phyloP scores from a whole-genome alignment of 2,888 invertebrate genomes.

The Syritta pipiens region DNA sequence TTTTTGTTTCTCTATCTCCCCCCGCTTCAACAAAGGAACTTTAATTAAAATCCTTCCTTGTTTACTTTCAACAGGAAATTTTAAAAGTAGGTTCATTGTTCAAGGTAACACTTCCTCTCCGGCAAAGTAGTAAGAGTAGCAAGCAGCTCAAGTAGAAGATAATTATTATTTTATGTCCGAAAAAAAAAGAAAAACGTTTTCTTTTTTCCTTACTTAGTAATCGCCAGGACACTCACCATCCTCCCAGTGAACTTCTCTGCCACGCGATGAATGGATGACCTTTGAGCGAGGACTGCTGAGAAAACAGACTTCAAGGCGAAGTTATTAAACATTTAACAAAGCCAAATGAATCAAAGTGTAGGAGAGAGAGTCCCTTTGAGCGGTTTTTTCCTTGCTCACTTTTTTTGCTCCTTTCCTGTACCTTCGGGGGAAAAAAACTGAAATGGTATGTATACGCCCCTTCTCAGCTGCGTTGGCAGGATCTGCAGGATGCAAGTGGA shows the following conservation, averaged over 20 bases:
- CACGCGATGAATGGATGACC: conserved; percentile 7
- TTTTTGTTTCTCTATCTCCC: conserved; percentile 6
- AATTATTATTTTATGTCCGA: conserved; percentile 12
- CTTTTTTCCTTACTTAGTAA: conserved; percentile 6
- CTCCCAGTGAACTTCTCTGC: conserved; percentile 1
- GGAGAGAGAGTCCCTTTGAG: too few species aligned
- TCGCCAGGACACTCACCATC: neutral
- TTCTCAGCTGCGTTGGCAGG: too few species aligned
- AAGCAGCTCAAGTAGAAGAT: neutral
- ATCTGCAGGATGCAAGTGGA: too few species aligned
- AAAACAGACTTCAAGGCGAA: conserved; percentile 18
- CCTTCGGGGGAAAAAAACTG: neutral
- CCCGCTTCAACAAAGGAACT: conserved; percentile 43
- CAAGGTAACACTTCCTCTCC: conserved; percentile 22
- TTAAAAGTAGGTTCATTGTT: conserved; percentile 26
- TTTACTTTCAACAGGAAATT: conserved; percentile 11
- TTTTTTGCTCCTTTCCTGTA: neutral
- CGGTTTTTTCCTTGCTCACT: neutral
- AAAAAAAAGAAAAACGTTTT: neutral
- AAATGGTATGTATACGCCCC: conserved; percentile 7
- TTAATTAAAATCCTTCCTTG: conserved; percentile 43
- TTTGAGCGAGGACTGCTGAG: neutral
- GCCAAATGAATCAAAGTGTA: neutral
- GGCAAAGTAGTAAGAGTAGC: too few species aligned
- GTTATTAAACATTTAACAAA: conserved; percentile 31